Base-by-base conservation (phyloP, 2,113 vertebrate genomes). In the Epinephelus fuscoguttatus region DNA sequence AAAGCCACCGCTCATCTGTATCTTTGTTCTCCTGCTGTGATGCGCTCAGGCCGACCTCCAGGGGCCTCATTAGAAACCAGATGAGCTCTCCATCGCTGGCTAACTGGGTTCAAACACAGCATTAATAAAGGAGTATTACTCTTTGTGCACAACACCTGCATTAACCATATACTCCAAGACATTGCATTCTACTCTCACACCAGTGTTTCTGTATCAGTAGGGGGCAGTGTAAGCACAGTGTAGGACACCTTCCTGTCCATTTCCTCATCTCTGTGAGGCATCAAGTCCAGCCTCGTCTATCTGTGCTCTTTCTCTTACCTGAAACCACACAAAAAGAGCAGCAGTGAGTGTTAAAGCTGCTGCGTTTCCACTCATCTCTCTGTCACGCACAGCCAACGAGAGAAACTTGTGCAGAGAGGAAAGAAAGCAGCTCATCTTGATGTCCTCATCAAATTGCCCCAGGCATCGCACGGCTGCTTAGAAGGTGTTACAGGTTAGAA, bases 151-250 rank as follows among this genome's bases (percentile, higher is more conserved):
- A 33, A 12, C 25, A 15, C 17, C 59, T 70, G 45, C 49, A 25
- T 63, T 14, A 74, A 61, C 23, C 47, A 8, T 14, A 3, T 0
- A 14, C 12, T 40, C 66, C 17, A 0, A 52, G 27, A 6, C 18
- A 21, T 0, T 57, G 70, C 57, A 70, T 52, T 25, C 17, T n/a
- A 13, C 72, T 62, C 18, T 0, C 66, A 69, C 76, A 52, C 25
- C 27, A 10, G 4, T 23, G n/a, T 45, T 40, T 57, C 27, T 69
- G 49, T 6, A 27, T 72, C 95, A 95, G 87, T 74, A 95, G 94
- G 88, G 91, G 94, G 94, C 94, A 94, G 89, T 90, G 75, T 90
- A 14, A 49, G 79, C 86, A 78, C 84, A 87, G 78, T 15, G 30
- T 15, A 79, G 6, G 18, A 64, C 6, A 9, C 30, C 74, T 72